Evolutionary conservation across 1,140 invertebrate species (phyloP).

Genomic region (Pteromalus puparum): DNA sequence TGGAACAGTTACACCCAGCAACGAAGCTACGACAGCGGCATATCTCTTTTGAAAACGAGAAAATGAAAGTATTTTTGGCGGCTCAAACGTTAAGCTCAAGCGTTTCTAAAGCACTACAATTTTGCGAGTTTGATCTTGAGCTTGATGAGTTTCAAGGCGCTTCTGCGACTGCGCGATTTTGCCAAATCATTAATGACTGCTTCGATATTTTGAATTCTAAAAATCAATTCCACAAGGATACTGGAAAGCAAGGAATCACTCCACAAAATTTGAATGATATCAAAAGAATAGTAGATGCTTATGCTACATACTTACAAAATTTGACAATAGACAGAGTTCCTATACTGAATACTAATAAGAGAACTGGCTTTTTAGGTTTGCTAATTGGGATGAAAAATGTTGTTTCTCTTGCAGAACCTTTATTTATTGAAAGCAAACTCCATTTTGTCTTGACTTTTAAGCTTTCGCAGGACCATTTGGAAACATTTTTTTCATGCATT

Average conservation of each 20-base stretch:
- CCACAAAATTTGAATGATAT: not conserved
- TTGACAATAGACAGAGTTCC: not conserved
- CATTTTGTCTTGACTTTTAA: constrained; percentile 29
- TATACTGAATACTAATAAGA: constrained; percentile 1
- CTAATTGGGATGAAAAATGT: constrained; percentile 3
- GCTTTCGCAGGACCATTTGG: constrained; percentile 21
- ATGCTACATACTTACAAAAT: not conserved
- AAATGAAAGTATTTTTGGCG: constrained; percentile 58
- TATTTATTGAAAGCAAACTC: not conserved
- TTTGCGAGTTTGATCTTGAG: not conserved
- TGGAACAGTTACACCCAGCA: no score
- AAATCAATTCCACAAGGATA: not conserved
- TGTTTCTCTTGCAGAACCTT: not conserved
- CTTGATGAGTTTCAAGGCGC: not conserved
- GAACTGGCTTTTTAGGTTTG: constrained; percentile 27
- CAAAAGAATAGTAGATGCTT: not conserved
- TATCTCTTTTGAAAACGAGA: no score
- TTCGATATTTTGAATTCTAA: constrained; percentile 26
- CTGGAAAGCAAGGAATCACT: not conserved
- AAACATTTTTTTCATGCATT: constrained; percentile 29
- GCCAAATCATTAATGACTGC: not conserved
- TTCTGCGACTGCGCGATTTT: not conserved
- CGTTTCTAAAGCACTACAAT: constrained; percentile 34
- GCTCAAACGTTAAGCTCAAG: constrained; percentile 54
- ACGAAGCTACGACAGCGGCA: no score